Evolutionary conservation across 2,888 invertebrate species (phyloP), one percentile per base, ranked within the genome.

Genomic region (Gibbula magus): DNA sequence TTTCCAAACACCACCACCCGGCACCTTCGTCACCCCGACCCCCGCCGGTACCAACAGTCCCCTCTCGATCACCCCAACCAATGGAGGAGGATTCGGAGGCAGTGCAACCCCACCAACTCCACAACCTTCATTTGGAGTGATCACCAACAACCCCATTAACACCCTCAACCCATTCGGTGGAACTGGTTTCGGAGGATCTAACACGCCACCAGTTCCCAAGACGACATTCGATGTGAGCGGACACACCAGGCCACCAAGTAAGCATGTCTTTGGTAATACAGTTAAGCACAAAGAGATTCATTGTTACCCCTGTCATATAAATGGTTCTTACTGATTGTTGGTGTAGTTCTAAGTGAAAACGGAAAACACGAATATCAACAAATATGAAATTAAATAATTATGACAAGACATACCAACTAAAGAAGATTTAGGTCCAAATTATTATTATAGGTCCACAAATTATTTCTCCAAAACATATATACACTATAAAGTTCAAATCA

Each of bases 1-100:
- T 29, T 80, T 81, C 32, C 82, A 83, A 10, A 84, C 86, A 20
- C 85, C 86, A 29, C 81, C 81, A 0, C 81, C 84, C 16, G 82
- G 84, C 61, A 70, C 79, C 5, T 25, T 73, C 10, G 20, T 81
- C n/a, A 81, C 83, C 25, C 78, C 84, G 2, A 79, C 79, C 45
- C 83, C 86, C 16, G 75, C 77, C 16, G 56, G 54, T 10, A 77
- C 67, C 18, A 32, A 32, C 39, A 45, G 75, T n/a, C 77, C 79
- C 61, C 25, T 25, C 75, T n/a, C 20, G 29, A 29, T 51, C 35
- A 52, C 75, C 29, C 75, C 54, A 16, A 75, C 53, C 32, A 52
- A 75, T 22, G 51, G 75, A 7, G 75, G 25, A 10, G 29, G 22
- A 29, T 75, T 29, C 16, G 51, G 32, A 13, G 51, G 52, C 7